Base-by-base conservation (phyloP, 2,797 vertebrate genomes). In the Ambastaia sidthimunki region DNA sequence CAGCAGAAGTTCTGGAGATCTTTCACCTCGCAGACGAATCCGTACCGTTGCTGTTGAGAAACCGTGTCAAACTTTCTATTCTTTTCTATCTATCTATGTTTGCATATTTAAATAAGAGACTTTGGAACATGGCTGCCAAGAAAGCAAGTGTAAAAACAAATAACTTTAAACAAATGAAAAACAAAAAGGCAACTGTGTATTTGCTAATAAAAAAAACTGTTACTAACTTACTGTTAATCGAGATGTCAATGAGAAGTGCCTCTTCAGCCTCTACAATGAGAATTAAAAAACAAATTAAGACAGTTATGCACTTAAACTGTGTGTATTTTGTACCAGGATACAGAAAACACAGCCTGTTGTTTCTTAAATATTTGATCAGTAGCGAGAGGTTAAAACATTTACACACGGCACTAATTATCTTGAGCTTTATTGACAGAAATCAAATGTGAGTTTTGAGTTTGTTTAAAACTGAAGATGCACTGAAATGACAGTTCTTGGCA, bases 191-290 rank as follows among this genome's bases (percentile, higher is more conserved):
- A 1, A 19, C 48, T n/a, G n/a, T n/a, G n/a, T n/a, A n/a, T n/a
- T n/a, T n/a, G n/a, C n/a, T n/a, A n/a, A n/a, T n/a, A n/a, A n/a
- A n/a, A n/a, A n/a, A n/a, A n/a, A n/a, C n/a, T n/a, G n/a, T n/a
- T n/a, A n/a, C n/a, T 16, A 85, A 97, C 97, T 97, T 93, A 98
- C 98, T 88, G 86, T 93, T 94, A 87, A 91, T 88, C 25, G 96
- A 93, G 60, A 98, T 93, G 87, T 98, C 95, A 67, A 99, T 98
- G 76, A 99, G 94, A 65, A 98, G 94, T 59, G 96, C 96, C 89
- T 99, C 98, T 85, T 98, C 96, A 0, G 96, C 96, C 89, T 98
- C 97, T 99, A 90, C 78, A 94, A 91, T 41, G 25, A 13, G 11
- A 71, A 60, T 78, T 60, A 10, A 0, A 70, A 0, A 5, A 70